Conservation (phyloP, 2,888 invertebrate species). For the Xestia c-nigrum region DNA sequence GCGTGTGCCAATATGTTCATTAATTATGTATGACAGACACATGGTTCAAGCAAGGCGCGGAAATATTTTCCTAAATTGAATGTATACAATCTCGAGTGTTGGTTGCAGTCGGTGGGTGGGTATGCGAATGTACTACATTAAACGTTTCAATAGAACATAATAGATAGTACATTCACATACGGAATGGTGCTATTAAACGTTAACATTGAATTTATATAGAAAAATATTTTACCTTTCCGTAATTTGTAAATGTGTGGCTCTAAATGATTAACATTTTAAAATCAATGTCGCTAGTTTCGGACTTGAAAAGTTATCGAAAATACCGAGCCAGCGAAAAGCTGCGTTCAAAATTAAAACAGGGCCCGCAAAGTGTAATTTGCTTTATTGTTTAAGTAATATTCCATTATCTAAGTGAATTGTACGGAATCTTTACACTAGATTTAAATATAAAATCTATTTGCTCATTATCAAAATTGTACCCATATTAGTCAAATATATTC, state of each 20-base stretch:
- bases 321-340: conserved; percentile 53
- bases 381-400: conserved; percentile 88
- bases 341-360: conserved; percentile 70
- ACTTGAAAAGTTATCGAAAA: conserved; percentile 65
- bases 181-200: conserved; percentile 86
- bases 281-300: conserved; percentile 55
- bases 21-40: conserved; percentile 40
- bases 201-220: conserved; percentile 70
- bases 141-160: conserved; percentile 51
- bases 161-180: conserved; percentile 82
- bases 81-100: conserved; percentile 42
- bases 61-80: conserved; percentile 46
- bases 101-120: conserved; percentile 66
- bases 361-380: conserved; percentile 79
- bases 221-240: conserved; percentile 70
- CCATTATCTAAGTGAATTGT: conserved; percentile 89
- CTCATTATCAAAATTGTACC: conserved; percentile 89
- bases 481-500: conserved; percentile 82
- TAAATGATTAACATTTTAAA: conserved; percentile 58
- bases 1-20: conserved; percentile 80
- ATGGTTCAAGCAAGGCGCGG: conserved; percentile 43
- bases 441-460: conserved; percentile 87
- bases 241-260: conserved; percentile 71
- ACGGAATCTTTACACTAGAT: conserved; percentile 82
- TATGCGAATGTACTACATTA: conserved; percentile 81